These are phyloP conservation scores for Kuschelorhynchus macadamiae DNA, from an alignment of 2,888 invertebrate species.

Conservation along the genomic window DNA sequence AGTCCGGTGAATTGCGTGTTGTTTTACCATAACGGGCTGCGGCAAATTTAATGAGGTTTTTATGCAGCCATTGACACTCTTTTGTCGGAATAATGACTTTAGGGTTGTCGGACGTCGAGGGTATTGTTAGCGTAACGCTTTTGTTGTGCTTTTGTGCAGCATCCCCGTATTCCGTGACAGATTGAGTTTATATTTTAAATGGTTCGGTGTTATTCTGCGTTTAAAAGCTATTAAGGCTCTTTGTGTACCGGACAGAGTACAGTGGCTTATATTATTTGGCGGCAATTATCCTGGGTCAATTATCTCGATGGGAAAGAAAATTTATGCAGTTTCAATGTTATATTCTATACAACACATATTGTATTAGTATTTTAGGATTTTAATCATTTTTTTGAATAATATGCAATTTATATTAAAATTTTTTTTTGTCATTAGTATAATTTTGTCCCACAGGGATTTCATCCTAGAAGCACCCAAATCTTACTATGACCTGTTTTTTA, in stretches of 20 bases:
- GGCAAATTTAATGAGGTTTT: constrained; percentile 68
- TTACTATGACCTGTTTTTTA: too few species aligned
- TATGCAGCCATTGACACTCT: constrained; percentile 70
- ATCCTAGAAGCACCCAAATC: too few species aligned
- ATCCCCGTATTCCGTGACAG: constrained; percentile 36
- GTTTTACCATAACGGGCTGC: constrained; percentile 32
- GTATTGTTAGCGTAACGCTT: constrained; percentile 60
- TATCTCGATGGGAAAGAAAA: constrained; percentile 17
- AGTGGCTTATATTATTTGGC: constrained; percentile 31
- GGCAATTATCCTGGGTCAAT: constrained; percentile 29
- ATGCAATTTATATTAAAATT: too few species aligned
- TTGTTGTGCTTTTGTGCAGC: constrained; percentile 45
- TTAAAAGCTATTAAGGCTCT: constrained; percentile 34
- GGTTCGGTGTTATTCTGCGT: constrained; percentile 18
- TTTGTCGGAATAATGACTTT: constrained; percentile 70
- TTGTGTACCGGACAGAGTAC: constrained; percentile 10
- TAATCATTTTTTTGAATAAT: too few species aligned
- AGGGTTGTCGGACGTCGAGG: constrained; percentile 67
- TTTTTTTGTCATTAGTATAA: too few species aligned
- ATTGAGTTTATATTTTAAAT: constrained; percentile 32
- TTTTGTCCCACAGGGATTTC: too few species aligned
- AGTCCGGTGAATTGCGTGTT: constrained; percentile 32
- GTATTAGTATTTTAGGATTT: too few species aligned
- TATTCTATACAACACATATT: too few species aligned
- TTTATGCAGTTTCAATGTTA: constrained; percentile 17